phyloP scores from a whole-genome alignment of 2,797 vertebrate genomes.

The Toxotes lorentzi region DNA sequence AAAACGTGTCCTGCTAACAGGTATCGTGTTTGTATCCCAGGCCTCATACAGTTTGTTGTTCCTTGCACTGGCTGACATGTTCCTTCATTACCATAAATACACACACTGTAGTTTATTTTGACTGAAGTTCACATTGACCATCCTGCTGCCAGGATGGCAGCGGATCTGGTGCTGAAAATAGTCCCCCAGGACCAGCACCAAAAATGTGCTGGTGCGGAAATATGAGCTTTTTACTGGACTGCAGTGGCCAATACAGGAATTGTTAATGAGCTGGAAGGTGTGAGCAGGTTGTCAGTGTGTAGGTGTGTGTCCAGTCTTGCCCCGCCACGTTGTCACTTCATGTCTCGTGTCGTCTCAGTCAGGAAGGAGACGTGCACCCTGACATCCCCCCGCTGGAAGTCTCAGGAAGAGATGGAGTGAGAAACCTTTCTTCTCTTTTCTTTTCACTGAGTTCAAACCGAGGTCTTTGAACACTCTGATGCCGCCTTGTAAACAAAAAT shows the following conservation, averaged over 20 bases:
- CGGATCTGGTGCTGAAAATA: neutral
- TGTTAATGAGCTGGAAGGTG: constrained; percentile 7
- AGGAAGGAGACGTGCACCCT: neutral
- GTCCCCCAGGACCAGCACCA: too few relatives aligned
- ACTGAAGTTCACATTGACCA: neutral
- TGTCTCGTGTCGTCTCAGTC: neutral
- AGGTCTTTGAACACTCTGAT: constrained; percentile 44
- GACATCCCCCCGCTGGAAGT: neutral
- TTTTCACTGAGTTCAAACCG: constrained; percentile 34
- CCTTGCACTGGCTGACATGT: neutral
- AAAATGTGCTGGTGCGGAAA: too few relatives aligned
- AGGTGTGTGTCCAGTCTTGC: neutral
- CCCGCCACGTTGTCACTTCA: constrained; percentile 16
- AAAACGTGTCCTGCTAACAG: neutral
- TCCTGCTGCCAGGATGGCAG: neutral
- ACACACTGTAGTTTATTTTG: neutral
- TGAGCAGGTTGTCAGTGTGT: neutral
- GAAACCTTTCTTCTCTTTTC: constrained; percentile 13
- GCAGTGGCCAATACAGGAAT: neutral
- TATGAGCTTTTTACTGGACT: neutral
- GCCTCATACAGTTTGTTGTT: neutral
- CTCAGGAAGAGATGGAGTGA: constrained; percentile 12
- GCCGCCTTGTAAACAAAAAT: constrained; percentile 52
- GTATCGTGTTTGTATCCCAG: neutral
- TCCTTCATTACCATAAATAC: neutral